A percentile compares a stretch with the other conserved stretches of the same genome.
Evolutionary conservation across 2,113 vertebrate species (phyloP).

Genomic region (Perca flavescens): DNA sequence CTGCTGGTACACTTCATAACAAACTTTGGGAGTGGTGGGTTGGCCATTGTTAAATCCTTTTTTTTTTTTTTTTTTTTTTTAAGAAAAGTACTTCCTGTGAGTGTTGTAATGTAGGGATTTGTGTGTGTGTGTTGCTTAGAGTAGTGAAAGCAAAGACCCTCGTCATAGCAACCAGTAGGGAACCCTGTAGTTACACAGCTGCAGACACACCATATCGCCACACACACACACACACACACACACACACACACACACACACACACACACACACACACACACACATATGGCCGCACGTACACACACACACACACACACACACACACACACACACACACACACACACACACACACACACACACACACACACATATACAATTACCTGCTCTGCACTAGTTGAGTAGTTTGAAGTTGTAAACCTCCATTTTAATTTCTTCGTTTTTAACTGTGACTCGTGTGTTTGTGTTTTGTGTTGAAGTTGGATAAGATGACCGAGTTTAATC

Average conservation of each 20-base stretch:
- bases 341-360: constrained; percentile 26
- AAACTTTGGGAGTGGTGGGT: constrained; percentile 28
- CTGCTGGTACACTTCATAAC: constrained; percentile 7
- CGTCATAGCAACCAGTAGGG: constrained; percentile 50
- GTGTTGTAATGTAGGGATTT: constrained; percentile 39
- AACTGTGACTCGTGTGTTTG: constrained; percentile 1
- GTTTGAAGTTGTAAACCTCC: constrained; percentile 11
- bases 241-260: no score
- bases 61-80: neutral
- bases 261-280: constrained; percentile 20
- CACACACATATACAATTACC: neutral
- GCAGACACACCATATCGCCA: constrained; percentile 30
- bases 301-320: no score
- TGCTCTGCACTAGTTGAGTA: neutral
- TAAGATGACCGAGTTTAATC: neutral
- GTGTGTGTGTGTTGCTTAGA: constrained; percentile 39
- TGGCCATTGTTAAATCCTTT: neutral
- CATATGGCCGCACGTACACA: constrained; percentile 5
- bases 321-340: no score
- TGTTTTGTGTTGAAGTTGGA: constrained; percentile 22
- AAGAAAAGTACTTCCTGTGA: constrained; percentile 61
- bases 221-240: constrained; percentile 21
- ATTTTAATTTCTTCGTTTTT: neutral
- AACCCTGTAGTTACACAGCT: constrained; percentile 64
- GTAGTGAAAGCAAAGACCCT: constrained; percentile 66